A percentile compares a stretch with the other conserved stretches of the same genome.
These are phyloP conservation scores for Steinernema scapterisci DNA, from an alignment of 2,888 invertebrate species.

Conservation along the genomic window DNA sequence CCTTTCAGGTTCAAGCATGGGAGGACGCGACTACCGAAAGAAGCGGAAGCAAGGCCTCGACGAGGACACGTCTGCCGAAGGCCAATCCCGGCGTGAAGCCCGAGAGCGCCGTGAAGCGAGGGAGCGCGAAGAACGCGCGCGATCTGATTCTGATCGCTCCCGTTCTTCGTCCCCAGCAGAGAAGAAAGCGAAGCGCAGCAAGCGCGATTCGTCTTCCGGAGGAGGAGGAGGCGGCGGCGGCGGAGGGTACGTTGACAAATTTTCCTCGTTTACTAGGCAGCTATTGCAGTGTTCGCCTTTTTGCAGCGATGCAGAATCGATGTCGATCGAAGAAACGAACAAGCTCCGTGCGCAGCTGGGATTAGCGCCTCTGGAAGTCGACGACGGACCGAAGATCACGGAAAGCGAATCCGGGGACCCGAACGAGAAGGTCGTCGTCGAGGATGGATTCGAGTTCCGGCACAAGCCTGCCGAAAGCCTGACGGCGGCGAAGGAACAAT, in stretches of 20 bases:
- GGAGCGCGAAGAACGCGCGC: not conserved
- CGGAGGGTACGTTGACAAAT: constrained; percentile 3
- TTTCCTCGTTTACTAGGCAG: not conserved
- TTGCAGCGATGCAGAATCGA: constrained; percentile 45
- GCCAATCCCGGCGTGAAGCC: not conserved
- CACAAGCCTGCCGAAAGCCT: constrained; percentile 72
- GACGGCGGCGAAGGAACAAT: constrained; percentile 76
- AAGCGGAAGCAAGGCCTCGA: constrained; percentile 7
- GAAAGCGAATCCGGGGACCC: constrained; percentile 67
- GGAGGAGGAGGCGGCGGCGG: not conserved
- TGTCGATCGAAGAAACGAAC: constrained; percentile 67
- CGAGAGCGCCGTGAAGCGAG: not conserved
- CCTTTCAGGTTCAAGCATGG: not conserved
- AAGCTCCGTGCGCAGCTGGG: constrained; percentile 88
- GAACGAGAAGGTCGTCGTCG: constrained; percentile 70
- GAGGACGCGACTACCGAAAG: constrained; percentile 23
- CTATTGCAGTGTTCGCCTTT: constrained; percentile 4
- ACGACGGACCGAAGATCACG: constrained; percentile 43
- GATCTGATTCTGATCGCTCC: not conserved
- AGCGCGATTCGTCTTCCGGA: not conserved
- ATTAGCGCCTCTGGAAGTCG: constrained; percentile 83
- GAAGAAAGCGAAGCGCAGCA: not conserved
- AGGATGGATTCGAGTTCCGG: constrained; percentile 69
- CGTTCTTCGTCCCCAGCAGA: not conserved
- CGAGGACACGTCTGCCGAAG: constrained; percentile 15